Base-by-base conservation (phyloP, 2,113 vertebrate genomes). In the Myiagra hebetior region DNA sequence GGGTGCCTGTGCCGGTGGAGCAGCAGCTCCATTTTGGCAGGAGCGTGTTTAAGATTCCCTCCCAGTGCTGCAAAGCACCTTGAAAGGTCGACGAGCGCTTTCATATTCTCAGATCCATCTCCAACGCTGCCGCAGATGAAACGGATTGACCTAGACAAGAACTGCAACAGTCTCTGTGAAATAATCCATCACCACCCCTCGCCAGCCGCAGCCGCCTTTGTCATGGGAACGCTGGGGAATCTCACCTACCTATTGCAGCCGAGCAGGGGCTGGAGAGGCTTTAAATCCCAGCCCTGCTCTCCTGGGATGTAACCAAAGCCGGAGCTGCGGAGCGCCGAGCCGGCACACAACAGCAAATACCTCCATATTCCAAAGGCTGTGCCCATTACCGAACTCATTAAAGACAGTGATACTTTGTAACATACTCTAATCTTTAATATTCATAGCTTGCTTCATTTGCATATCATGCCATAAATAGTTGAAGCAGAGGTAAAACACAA, bases 401-500 rank as follows among this genome's bases (percentile, higher is more conserved):
- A 82, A 82, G 93, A 59, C 84, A 79, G 92, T 60, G 79, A 59
- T 83, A 85, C 95, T 94, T 96, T 46, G 89, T 92, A 89, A 91
- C 96, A 47, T 49, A 22, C 95, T 70, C 94, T 95, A 65, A 91
- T 95, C 94, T 75, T 98, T 98, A 98, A 98, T 98, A 98, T 98
- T 98, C 98, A 98, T 94, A 73, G 87, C 95, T 26, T 14, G 78
- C 81, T 33, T 92, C 95, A 98, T 98, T 97, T 98, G 98, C 98
- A 98, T 98, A 93, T 18, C 89, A 20, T 97, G 98, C 98, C 98
- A 98, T 98, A 98, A 98, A 98, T 98, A 98, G 98, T 97, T 59
- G 85, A 73, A 93, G 96, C 93, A 91, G 97, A 98, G 98, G 98
- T 98, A 97, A 98, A 97, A 98, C 97, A 98, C 97, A 97, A 97